These are phyloP conservation scores for Littorina saxatilis DNA, from an alignment of 1,140 invertebrate genomes.

Conservation along the genomic window DNA sequence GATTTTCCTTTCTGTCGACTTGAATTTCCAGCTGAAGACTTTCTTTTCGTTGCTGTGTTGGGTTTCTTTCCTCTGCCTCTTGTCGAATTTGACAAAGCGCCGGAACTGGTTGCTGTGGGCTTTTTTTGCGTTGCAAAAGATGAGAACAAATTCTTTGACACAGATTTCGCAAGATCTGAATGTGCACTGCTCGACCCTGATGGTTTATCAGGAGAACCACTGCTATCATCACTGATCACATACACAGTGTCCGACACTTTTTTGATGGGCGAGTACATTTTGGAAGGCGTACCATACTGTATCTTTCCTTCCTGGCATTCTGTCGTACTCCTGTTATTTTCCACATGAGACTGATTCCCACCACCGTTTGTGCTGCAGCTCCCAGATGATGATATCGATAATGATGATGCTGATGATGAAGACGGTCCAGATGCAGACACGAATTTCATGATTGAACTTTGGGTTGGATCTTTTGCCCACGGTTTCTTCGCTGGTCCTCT, in stretches of 20 bases:
- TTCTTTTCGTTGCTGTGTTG: too few species aligned
- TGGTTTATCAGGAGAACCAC: neutral
- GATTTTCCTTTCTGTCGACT: neutral
- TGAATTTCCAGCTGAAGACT: too few species aligned
- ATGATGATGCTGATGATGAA: too few species aligned
- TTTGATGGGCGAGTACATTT: constrained; percentile 25
- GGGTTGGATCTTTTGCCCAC: neutral
- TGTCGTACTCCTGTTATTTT: too few species aligned
- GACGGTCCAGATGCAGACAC: neutral
- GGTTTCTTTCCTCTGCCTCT: neutral
- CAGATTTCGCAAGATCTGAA: neutral
- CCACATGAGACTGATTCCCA: too few species aligned
- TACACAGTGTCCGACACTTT: constrained; percentile 2
- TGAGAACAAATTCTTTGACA: neutral
- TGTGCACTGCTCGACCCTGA: neutral
- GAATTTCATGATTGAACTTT: neutral
- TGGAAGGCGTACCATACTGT: neutral
- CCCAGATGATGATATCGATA: too few species aligned
- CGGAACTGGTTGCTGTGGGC: neutral
- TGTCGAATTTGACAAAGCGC: neutral
- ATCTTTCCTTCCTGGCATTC: neutral
- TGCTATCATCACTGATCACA: constrained; percentile 23
- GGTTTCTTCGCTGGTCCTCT: neutral
- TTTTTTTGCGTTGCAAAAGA: neutral
- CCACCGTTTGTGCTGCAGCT: too few species aligned